Evolutionary conservation across 64 coral and sea anemone genomes (phyloP), one percentile per base, ranked within the genome.

Genomic region (Acropora yongei): DNA sequence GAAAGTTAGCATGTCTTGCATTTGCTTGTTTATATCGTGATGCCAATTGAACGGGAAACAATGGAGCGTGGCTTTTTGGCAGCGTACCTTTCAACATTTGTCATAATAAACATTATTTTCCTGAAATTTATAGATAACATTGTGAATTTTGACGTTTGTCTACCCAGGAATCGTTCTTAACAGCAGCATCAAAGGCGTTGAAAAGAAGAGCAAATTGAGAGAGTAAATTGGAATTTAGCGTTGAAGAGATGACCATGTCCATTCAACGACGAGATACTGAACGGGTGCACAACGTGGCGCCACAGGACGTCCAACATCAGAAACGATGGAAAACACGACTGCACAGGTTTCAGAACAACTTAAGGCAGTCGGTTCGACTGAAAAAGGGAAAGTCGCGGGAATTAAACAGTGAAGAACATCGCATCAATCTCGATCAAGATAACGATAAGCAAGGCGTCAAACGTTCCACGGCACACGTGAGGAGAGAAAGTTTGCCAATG

Each of bases 311-410:
- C 16, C 44, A 47, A 18, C 80, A 47, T 57, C 86, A 73, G 11
- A 75, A 88, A 46, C 20, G 40, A 77, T 88, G 86, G 86, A 88
- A 88, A 12, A 76, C 72, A 14, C 86, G 86, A 43, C 57, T 88
- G 16, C 72, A 88, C 1, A 65, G 73, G 14, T 77, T 75, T 44
- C 86, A 88, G 44, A 88, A 44, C 5, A 74, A 72, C 12, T 18
- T 88, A 18, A 88, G 86, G 20, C 72, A 50, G 47, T 88, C 86
- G 3, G n/a, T 88, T 43, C 72, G 86, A 77, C 3, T 76, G 20
- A 88, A 88, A 47, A 88, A 60, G 13, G 40, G 72, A 66, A 13
- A 65, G 10, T 78, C 86, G 16, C 48, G 20, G 11, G 44, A 42
- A 77, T 60, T 68, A 61, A 4, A 41, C 17, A 30, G 1, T 16